phyloP scores from a whole-genome alignment of 2,797 vertebrate species.

The Onychomys leucogaster region DNA sequence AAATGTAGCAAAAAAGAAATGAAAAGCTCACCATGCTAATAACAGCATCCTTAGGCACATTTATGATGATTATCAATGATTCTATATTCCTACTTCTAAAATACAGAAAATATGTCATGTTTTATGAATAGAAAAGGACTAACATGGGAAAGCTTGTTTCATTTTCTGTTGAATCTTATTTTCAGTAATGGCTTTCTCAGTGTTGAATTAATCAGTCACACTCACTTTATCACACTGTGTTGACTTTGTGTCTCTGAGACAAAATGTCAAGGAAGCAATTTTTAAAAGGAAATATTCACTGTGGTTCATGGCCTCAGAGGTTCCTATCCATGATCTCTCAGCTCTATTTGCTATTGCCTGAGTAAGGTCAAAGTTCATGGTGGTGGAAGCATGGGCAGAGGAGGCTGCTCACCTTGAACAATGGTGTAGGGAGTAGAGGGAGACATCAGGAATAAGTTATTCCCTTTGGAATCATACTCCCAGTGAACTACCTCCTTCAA shows the following conservation, averaged over 20 bases:
- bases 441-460: background rate
- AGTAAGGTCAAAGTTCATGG: background rate
- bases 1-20: background rate
- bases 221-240: background rate
- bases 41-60: background rate
- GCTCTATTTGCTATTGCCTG: background rate
- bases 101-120: background rate
- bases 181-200: background rate
- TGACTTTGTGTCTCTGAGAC: background rate
- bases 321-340: background rate
- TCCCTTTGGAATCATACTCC: background rate
- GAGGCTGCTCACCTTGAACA: background rate
- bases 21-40: background rate
- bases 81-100: slow-evolving; percentile 47
- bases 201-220: background rate
- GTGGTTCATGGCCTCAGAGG: background rate
- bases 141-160: background rate
- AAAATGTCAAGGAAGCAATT: background rate
- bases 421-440: background rate
- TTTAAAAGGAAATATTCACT: background rate
- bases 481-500: background rate
- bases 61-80: background rate
- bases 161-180: slow-evolving; percentile 6
- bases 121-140: slow-evolving; percentile 6
- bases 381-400: background rate